Conservation (phyloP, 2,888 invertebrate species). For the Pterobdella sp. region DNA sequence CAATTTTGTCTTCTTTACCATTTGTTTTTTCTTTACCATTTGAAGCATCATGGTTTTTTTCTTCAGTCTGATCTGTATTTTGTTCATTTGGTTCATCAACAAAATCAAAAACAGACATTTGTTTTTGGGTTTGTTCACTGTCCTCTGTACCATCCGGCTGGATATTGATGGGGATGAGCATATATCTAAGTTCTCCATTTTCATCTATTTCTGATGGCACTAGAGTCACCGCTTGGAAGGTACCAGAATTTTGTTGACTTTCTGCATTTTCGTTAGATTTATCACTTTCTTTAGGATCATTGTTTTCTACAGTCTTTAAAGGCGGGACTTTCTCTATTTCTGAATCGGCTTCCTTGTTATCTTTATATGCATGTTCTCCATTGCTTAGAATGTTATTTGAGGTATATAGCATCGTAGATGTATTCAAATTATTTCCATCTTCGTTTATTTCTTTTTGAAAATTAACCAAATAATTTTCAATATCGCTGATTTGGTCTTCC, state of each 20-base stretch:
- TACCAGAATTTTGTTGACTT: constrained; percentile 53
- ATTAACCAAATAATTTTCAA: constrained; percentile 71
- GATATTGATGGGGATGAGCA: constrained; percentile 69
- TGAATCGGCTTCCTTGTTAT: constrained; percentile 38
- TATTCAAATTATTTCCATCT: constrained; percentile 19
- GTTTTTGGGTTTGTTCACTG: constrained; percentile 50
- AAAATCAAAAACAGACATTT: constrained; percentile 67
- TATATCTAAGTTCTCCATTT: constrained; percentile 77
- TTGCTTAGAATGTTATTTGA: constrained; percentile 22
- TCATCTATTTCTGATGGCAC: constrained; percentile 69
- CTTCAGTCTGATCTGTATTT: constrained; percentile 14
- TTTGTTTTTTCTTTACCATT: constrained; percentile 22
- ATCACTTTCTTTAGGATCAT: constrained; percentile 35
- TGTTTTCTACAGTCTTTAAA: constrained; percentile 40
- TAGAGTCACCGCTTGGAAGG: constrained; percentile 72
- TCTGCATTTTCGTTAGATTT: neutral
- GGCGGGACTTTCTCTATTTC: constrained; percentile 37
- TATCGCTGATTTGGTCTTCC: constrained; percentile 52
- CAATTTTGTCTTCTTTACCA: constrained; percentile 22
- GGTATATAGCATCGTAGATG: constrained; percentile 21
- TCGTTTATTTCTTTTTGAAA: constrained; percentile 68
- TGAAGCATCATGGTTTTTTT: constrained; percentile 11
- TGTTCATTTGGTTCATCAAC: constrained; percentile 27
- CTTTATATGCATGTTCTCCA: constrained; percentile 18
- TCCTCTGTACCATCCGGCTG: constrained; percentile 50